Percentiles rank a stretch among this genome's conserved stretches.
Evolutionary conservation across 2,797 vertebrate genomes (phyloP).

Genomic region (Tarsius wallacei): DNA sequence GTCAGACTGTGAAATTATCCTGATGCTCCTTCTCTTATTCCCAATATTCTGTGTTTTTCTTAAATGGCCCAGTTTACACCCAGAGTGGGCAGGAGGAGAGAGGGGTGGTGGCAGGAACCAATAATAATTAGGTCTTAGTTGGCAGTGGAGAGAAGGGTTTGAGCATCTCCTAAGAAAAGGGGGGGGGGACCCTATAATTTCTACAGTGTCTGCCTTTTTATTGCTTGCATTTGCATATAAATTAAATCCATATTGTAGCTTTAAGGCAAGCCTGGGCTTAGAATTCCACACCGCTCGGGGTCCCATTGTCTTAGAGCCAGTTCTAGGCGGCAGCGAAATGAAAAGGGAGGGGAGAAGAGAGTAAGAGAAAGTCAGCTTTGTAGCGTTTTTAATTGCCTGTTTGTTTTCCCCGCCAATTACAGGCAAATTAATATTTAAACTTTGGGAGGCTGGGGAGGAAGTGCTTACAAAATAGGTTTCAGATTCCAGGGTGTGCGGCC

Average conservation of each 20-base stretch:
- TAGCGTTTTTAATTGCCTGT: constrained; percentile 94
- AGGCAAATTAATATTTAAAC: constrained; percentile 93
- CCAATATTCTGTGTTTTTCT: constrained; percentile 88
- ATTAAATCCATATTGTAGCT: constrained; percentile 97
- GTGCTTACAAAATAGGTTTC: constrained; percentile 88
- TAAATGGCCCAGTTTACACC: constrained; percentile 79
- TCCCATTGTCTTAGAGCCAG: constrained; percentile 97
- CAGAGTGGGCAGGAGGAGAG: constrained; percentile 85
- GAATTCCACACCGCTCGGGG: constrained; percentile 93
- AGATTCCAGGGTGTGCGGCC: constrained; percentile 67
- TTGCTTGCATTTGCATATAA: constrained; percentile 95
- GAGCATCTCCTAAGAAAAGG: constrained; percentile 94
- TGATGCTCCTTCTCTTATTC: constrained; percentile 89
- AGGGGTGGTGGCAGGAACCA: constrained; percentile 89
- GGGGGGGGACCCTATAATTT: constrained; percentile 90
- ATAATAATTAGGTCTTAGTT: constrained; percentile 91
- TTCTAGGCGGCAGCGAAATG: constrained; percentile 92
- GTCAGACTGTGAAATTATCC: constrained; percentile 93
- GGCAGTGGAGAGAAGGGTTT: constrained; percentile 88
- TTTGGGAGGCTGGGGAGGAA: constrained; percentile 88
- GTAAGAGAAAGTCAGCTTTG: constrained; percentile 92
- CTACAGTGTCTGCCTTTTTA: constrained; percentile 93
- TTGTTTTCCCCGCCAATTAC: constrained; percentile 92
- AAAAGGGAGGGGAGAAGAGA: constrained; percentile 91
- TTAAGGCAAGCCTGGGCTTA: constrained; percentile 96